These are phyloP conservation scores for Aphodius granarius DNA, from an alignment of 2,888 invertebrate genomes.

Conservation along the genomic window DNA sequence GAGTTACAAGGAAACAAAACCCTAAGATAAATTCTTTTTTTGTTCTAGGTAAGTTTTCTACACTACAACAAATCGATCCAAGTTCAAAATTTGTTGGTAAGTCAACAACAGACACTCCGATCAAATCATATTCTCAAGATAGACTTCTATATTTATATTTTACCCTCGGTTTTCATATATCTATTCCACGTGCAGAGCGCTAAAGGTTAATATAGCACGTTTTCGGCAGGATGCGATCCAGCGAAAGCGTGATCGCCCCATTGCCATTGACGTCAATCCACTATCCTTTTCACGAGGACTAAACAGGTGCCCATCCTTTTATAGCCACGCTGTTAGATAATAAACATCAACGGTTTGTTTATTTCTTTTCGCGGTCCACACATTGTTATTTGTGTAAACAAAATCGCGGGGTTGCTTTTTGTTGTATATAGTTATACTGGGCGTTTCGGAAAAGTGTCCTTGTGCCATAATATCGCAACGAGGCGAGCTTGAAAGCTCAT, in stretches of 20 bases:
- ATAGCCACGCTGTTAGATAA: neutral
- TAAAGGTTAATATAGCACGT: neutral
- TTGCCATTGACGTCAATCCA: neutral
- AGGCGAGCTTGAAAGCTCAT: neutral
- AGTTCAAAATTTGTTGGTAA: neutral
- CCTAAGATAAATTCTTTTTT: neutral
- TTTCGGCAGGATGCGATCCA: neutral
- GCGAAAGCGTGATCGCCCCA: neutral
- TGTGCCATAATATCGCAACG: neutral
- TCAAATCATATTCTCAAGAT: neutral
- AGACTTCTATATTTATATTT: neutral
- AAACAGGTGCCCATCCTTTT: neutral
- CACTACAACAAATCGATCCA: neutral
- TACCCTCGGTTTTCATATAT: neutral
- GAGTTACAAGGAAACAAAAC: too few relatives aligned
- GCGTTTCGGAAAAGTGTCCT: neutral
- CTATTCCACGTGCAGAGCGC: neutral
- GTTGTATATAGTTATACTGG: neutral
- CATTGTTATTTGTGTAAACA: neutral
- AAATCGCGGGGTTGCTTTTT: neutral
- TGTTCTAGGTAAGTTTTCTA: neutral
- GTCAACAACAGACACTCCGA: neutral
- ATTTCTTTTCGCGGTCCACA: neutral
- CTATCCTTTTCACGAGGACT: neutral
- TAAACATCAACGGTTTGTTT: neutral